A percentile compares a stretch with the other conserved stretches of the same genome.
Conservation (phyloP, 2,888 invertebrate genomes). For the Acleris laterana region DNA sequence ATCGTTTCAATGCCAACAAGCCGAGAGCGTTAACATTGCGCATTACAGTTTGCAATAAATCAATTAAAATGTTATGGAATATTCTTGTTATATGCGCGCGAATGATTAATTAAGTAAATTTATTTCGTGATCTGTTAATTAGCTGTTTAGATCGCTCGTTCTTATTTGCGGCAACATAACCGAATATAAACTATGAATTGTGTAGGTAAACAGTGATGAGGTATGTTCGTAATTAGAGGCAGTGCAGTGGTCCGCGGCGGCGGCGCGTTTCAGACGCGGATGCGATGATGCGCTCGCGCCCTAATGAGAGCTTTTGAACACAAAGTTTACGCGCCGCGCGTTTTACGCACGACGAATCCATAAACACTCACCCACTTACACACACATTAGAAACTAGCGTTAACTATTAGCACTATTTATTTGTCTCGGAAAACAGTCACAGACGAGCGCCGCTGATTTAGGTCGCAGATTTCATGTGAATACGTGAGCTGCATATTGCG, state of each 20-base stretch:
- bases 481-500: constrained; percentile 13
- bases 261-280: constrained; percentile 57
- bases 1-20: constrained; percentile 20
- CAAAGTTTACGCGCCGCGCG: constrained; percentile 8
- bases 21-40: too few relatives aligned
- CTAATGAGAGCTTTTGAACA: constrained; percentile 53
- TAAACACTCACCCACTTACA: constrained; percentile 13
- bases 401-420: constrained; percentile 8
- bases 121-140: background rate
- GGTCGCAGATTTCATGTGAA: background rate
- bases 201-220: constrained; percentile 9
- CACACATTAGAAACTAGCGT: constrained; percentile 9
- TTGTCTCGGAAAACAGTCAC: background rate
- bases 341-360: constrained; percentile 15
- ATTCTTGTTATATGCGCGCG: too few relatives aligned
- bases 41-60: too few relatives aligned
- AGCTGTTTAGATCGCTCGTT: constrained; percentile 3
- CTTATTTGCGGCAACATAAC: constrained; percentile 1
- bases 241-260: constrained; percentile 51
- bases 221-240: constrained; percentile 69
- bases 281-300: constrained; percentile 47
- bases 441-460: background rate
- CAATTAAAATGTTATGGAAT: too few relatives aligned
- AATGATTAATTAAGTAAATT: too few relatives aligned
- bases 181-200: background rate